Base-by-base conservation (phyloP, 1,140 invertebrate species). In the Drosophila varians region DNA sequence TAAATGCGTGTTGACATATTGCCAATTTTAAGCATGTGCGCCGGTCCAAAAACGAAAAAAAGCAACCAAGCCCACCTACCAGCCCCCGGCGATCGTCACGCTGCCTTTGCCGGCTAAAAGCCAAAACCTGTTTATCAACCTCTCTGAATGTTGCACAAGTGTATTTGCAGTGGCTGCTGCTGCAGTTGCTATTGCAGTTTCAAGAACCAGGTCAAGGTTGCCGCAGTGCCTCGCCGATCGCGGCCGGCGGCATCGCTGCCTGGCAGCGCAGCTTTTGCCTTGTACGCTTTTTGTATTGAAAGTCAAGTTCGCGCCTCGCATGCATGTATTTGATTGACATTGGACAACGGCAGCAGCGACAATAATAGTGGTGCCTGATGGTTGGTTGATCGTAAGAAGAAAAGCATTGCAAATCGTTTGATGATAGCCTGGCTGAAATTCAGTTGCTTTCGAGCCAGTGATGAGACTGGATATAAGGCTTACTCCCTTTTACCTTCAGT, bases 151-250 rank as follows among this genome's bases (percentile, higher is more conserved):
- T 83, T 77, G 78, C 78, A 82, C 73, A 74, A 79, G 57, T 75
- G 76, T 47, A 23, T 26, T 21, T 38, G 58, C 65, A 12, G 54
- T 43, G 52, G 75, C 57, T 21, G 61, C 42, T 60, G 55, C 43
- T 51, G 47, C 40, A 26, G 70, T 40, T 77, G 79, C 84, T 51
- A 61, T 65, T 88, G 84, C 79, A 78, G 77, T 88, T 88, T 88
- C 84, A 88, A 88, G 84, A 88, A 88, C 84, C 83, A 52, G 84
- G 84, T 87, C 84, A 88, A 88, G 84, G 84, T 89, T 89, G 74
- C 42, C 66, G 58, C 61, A 51, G 43, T 38, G 71, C 58, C 46
- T 47, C 42, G 52, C 12, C 64, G 70, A 78, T 77, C 74, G 28
- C 60, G 58, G 64, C 40, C 57, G 60, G 34, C 66, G 38, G 28